A percentile compares a stretch with the other conserved stretches of the same genome.
Conservation (phyloP, 2,113 vertebrate species). For the Channa argus region DNA sequence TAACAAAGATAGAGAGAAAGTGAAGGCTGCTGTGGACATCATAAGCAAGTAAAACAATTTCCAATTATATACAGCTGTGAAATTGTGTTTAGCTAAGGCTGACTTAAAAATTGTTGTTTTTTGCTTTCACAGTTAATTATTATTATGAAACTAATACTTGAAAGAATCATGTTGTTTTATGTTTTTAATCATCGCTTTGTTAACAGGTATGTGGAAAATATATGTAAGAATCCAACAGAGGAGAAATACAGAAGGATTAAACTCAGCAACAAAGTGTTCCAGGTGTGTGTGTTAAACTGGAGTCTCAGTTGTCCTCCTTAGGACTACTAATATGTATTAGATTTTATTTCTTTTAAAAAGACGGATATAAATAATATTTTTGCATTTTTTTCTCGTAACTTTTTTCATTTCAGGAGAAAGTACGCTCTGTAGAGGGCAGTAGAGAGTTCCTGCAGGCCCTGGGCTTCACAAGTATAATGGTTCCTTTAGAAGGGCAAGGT, state of each 20-base stretch:
- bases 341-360: neutral
- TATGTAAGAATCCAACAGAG: slow-evolving; percentile 91
- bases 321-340: neutral
- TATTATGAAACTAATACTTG: no score
- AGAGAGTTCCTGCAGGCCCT: slow-evolving; percentile 90
- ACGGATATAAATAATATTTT: neutral
- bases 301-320: neutral
- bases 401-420: slow-evolving; percentile 86
- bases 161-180: neutral
- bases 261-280: slow-evolving; percentile 94
- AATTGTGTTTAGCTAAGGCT: neutral
- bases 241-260: slow-evolving; percentile 95
- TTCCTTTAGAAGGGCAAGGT: slow-evolving; percentile 89
- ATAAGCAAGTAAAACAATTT: slow-evolving; percentile 89
- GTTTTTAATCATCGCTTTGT: slow-evolving; percentile 9
- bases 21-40: slow-evolving; percentile 91
- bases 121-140: no score
- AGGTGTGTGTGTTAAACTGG: slow-evolving; percentile 79
- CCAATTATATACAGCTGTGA: neutral
- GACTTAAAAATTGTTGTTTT: no score
- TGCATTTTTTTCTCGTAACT: neutral
- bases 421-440: slow-evolving; percentile 88
- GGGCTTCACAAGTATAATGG: slow-evolving; percentile 85
- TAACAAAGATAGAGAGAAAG: slow-evolving; percentile 92
- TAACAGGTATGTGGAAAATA: slow-evolving; percentile 93